Evolutionary conservation across 2,797 vertebrate species (phyloP).

Genomic region (Etheostoma perlongum): DNA sequence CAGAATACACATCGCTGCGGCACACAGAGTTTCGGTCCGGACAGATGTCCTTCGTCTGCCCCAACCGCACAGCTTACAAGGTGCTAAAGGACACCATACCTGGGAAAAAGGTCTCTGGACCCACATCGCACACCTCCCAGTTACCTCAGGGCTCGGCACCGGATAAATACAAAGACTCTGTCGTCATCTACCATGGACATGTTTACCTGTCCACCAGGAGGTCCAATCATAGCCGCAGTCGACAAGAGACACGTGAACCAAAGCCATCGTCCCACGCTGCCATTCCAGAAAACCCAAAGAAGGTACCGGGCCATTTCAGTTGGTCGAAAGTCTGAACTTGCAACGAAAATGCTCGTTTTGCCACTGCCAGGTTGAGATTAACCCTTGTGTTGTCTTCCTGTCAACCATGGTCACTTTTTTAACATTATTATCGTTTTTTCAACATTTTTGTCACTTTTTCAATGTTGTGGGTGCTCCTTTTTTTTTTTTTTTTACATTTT

Average conservation of each 20-base stretch:
- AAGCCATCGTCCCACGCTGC: not conserved
- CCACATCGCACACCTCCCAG: accelerated
- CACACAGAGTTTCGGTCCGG: not conserved
- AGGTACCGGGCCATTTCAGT: slow-evolving; percentile 35
- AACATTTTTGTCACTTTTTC: no score
- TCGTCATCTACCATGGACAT: slow-evolving; percentile 55
- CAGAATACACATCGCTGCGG: slow-evolving; percentile 14
- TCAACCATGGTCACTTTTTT: no score
- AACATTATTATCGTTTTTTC: no score
- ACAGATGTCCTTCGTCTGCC: slow-evolving; percentile 62
- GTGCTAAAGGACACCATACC: slow-evolving; percentile 50
- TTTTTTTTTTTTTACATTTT: no score
- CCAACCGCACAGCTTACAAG: slow-evolving; percentile 47
- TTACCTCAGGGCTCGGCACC: not conserved
- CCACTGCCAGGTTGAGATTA: no score
- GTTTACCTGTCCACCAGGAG: slow-evolving; percentile 72
- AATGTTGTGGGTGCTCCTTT: no score
- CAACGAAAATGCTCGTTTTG: no score
- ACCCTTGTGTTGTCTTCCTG: no score
- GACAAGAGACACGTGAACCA: not conserved
- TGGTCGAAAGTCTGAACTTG: not conserved
- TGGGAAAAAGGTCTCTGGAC: not conserved
- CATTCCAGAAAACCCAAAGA: slow-evolving; percentile 3
- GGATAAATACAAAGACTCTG: slow-evolving; percentile 9
- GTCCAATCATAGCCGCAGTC: not conserved